Evolutionary conservation across 2,888 invertebrate genomes (phyloP).

Genomic region (Drosophila stalkeri): DNA sequence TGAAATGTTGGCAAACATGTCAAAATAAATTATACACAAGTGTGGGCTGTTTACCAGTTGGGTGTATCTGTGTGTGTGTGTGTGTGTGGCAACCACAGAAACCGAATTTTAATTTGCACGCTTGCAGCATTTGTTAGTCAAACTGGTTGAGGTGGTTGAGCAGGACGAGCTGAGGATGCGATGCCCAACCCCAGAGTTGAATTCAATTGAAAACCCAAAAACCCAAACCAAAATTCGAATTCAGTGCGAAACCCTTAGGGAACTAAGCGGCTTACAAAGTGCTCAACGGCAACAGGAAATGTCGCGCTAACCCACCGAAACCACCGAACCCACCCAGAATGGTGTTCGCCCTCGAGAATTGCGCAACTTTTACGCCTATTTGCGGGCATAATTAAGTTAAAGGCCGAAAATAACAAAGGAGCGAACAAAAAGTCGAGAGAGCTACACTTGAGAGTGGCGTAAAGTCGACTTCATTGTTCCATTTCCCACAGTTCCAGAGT

Average conservation of each 20-base stretch:
- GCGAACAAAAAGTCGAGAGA: conserved; percentile 74
- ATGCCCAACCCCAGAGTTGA: conserved; percentile 1
- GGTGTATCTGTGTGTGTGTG: conserved; percentile 47
- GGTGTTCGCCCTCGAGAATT: conserved; percentile 52
- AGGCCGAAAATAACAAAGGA: conserved; percentile 58
- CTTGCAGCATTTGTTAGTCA: conserved; percentile 79
- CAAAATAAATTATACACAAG: conserved; percentile 83
- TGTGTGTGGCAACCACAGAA: conserved; percentile 76
- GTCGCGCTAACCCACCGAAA: conserved; percentile 22
- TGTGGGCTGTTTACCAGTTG: conserved; percentile 63
- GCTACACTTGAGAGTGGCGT: conserved; percentile 39
- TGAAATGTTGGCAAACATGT: conserved; percentile 85
- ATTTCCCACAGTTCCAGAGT: conserved; percentile 54
- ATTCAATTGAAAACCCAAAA: conserved; percentile 34
- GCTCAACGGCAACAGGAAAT: conserved; percentile 66
- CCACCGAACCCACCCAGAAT: not conserved
- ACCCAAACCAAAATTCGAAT: not conserved
- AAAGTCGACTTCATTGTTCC: conserved; percentile 29
- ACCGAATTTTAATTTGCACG: conserved; percentile 82
- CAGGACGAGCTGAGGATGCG: not conserved
- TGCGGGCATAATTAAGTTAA: conserved; percentile 77
- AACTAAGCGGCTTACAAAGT: conserved; percentile 80
- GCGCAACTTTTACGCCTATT: conserved; percentile 79
- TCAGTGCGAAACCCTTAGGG: conserved; percentile 38
- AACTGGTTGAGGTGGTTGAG: conserved; percentile 51